A percentile compares a stretch with the other conserved stretches of the same genome.
phyloP scores from a whole-genome alignment of 2,797 vertebrate species.

The Bryconaethiops microstoma region DNA sequence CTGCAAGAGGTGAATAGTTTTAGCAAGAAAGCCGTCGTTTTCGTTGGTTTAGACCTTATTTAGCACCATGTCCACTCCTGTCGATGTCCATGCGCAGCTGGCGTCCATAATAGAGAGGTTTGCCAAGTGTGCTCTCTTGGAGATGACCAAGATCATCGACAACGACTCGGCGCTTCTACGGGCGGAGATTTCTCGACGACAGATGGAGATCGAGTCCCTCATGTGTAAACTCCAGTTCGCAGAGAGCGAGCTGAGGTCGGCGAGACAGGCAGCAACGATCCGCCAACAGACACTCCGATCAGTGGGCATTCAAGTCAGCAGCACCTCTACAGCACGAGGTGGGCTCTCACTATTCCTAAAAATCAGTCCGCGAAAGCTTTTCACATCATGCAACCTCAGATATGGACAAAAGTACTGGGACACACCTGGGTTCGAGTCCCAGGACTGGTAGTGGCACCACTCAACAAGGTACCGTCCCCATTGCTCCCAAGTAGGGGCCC shows the following conservation, averaged over 20 bases:
- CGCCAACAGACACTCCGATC: constrained; percentile 46
- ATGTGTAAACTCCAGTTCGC: constrained; percentile 57
- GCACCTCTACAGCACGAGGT: constrained; percentile 36
- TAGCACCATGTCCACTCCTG: constrained; percentile 46
- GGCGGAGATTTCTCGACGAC: constrained; percentile 54
- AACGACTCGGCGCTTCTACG: constrained; percentile 50
- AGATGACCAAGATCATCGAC: constrained; percentile 55
- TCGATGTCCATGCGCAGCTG: constrained; percentile 56
- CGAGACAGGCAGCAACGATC: constrained; percentile 33
- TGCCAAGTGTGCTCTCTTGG: constrained; percentile 53
- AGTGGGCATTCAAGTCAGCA: constrained; percentile 51
- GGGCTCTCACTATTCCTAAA: neutral
- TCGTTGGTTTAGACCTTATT: neutral
- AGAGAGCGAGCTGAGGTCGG: constrained; percentile 55
- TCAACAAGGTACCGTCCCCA: too few species aligned
- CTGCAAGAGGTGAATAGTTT: neutral
- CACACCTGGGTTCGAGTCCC: too few species aligned
- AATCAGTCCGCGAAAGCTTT: too few species aligned
- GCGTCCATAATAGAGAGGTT: constrained; percentile 57
- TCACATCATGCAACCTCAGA: too few species aligned
- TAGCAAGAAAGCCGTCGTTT: neutral
- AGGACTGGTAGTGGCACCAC: too few species aligned
- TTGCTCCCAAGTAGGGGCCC: too few species aligned
- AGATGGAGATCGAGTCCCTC: constrained; percentile 59
- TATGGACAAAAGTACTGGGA: too few species aligned